Evolutionary conservation across 2,113 vertebrate genomes (phyloP), one percentile per base, ranked within the genome.

Genomic region (Hydrolagus affinis): DNA sequence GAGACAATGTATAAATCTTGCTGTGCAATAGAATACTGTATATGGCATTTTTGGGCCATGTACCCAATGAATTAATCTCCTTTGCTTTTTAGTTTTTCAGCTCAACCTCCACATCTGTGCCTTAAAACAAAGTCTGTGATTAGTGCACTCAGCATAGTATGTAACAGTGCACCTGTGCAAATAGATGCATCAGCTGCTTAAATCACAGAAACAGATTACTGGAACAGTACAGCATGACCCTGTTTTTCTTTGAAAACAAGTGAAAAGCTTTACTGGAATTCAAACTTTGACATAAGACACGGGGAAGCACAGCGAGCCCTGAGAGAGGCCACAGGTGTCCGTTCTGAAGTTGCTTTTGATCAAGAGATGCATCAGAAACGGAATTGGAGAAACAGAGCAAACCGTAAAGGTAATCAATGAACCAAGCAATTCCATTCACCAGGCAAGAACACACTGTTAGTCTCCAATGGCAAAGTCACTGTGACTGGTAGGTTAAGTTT

Each of bases 181-280:
- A 83, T 15, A 30, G 28, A 23, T 62, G 28, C 14, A 80, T 17
- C 76, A 62, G 59, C 76, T 25, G 57, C 25, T 66, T 83, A 66
- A 66, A 6, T 83, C 78, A 66, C n/a, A 28, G 60, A 83, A 66
- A 83, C 77, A 83, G 15, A 66, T 83, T 83, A 83, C 78, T 66
- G 78, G 9, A 59, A 66, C 17, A 15, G 15, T 83, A 64, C 15
- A 30, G 9, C 19, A 62, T 83, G 78, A 83, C 78, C 78, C 62
- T 66, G 8, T 66, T 83, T 83, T 28, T 30, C 25, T 30, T 83
- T 83, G 78, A 28, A 83, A 32, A 8, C 23, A 23, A 66, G 10
- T 32, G 23, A 32, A 66, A 66, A 19, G 44, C 32, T 19, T 66
- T 66, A 68, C 8, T 68, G 66, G 78, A 28, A 66, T 66, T 15